A percentile compares a stretch with the other conserved stretches of the same genome.
phyloP scores from a whole-genome alignment of 92 coral and sea anemone species.

The Palythoa caribaeorum region DNA sequence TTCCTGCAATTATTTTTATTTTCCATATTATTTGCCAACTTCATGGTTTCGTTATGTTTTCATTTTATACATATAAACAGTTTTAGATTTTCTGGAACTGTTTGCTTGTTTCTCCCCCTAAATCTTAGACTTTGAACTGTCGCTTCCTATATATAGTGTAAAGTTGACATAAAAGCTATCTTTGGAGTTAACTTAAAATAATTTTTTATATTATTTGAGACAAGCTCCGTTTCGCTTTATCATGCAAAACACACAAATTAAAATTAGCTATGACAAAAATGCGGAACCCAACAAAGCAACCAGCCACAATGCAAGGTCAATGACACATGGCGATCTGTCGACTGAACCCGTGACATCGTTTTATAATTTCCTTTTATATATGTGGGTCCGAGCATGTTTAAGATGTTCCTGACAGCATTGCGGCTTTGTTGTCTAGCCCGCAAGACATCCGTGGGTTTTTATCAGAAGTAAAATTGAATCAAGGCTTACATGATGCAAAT shows the following conservation, averaged over 20 bases:
- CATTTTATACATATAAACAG: not conserved
- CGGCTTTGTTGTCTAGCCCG: not conserved
- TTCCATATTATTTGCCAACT: not conserved
- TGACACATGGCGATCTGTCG: not conserved
- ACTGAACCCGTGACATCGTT: too few species aligned
- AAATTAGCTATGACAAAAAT: constrained; percentile 1
- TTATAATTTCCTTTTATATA: not conserved
- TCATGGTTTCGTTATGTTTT: not conserved
- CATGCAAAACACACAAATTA: not conserved
- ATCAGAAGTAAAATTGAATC: not conserved
- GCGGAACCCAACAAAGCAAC: not conserved
- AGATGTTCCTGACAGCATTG: not conserved
- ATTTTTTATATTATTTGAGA: not conserved
- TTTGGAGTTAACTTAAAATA: not conserved
- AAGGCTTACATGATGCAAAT: too few species aligned
- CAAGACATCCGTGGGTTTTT: not conserved
- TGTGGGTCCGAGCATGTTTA: not conserved
- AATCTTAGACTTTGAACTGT: not conserved
- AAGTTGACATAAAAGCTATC: not conserved
- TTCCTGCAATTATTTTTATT: not conserved
- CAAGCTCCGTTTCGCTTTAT: not conserved
- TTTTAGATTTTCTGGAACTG: not conserved
- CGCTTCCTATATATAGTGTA: not conserved
- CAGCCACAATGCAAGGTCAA: not conserved
- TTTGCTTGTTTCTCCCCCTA: not conserved